Percentiles rank a stretch among this genome's conserved stretches.
These are phyloP conservation scores for fruit fly (Drosophila melanogaster) DNA, from an alignment of 1,140 invertebrate species.

Conservation along the genomic window DNA sequence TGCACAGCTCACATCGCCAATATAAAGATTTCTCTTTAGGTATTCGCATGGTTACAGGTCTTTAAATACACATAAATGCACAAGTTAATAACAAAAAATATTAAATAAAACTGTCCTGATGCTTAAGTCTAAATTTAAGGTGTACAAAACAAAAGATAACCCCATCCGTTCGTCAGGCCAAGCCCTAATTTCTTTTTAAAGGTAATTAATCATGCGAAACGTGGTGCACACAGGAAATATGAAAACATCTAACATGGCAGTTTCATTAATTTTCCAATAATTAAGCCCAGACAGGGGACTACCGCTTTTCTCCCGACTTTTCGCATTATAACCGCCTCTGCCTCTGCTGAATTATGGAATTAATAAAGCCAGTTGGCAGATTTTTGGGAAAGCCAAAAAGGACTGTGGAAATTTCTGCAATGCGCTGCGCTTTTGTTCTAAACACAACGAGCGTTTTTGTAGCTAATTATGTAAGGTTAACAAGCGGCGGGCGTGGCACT, in stretches of 20 bases:
- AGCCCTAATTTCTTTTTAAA: constrained; percentile 6
- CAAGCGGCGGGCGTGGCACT: constrained; percentile 42
- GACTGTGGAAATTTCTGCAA: constrained; percentile 53
- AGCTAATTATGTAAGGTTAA: constrained; percentile 80
- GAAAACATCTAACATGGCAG: constrained; percentile 75
- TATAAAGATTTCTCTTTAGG: neutral
- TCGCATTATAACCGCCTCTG: constrained; percentile 43
- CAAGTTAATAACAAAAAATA: no score
- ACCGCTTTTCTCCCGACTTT: constrained; percentile 2
- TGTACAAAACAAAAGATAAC: constrained; percentile 10
- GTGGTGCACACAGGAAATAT: constrained; percentile 36
- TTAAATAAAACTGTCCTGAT: no score
- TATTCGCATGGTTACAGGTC: no score
- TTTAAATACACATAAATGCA: no score
- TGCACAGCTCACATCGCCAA: constrained; percentile 8
- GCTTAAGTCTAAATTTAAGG: neutral
- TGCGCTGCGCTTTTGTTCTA: constrained; percentile 75
- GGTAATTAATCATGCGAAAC: constrained; percentile 73
- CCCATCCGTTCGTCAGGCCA: constrained; percentile 5
- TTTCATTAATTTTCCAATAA: constrained; percentile 82
- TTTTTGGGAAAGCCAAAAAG: constrained; percentile 26
- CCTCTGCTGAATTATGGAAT: constrained; percentile 74
- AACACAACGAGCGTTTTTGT: constrained; percentile 73
- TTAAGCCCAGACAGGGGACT: constrained; percentile 58
- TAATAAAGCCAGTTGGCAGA: constrained; percentile 71